Evolutionary conservation across 2,797 vertebrate species (phyloP), one percentile per base, ranked within the genome.

Genomic region (Ptychobarbus kaznakovi): DNA sequence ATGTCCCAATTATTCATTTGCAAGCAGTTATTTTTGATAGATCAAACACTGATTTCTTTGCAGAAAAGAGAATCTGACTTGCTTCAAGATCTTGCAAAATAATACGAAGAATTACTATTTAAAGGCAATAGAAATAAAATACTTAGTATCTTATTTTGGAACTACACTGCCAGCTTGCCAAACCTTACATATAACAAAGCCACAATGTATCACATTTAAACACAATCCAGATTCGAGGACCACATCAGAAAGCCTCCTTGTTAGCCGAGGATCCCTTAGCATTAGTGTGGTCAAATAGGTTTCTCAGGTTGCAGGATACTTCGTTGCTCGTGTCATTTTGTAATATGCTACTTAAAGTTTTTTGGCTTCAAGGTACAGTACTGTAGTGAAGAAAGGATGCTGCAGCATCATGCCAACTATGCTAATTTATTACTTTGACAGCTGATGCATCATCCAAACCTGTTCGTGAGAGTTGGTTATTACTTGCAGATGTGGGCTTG

Each of bases 401-500:
- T 65, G 72, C 73, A 82, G 86, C 82, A 72, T 63, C 79, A 81
- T 70, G 66, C 86, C 83, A 78, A 42, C 35, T 40, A n/a, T 6
- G 38, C 72, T 77, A 49, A 80, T 86, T 80, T 44, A 66, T 87
- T 83, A 87, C 61, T 70, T 32, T 75, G 86, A 84, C 86, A 84
- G 83, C 81, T 87, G 51, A 88, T 84, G 78, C 44, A 77, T 79
- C 66, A 87, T 86, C 61, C 69, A 82, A 82, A 80, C 81, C 63
- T 86, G 81, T 86, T 88, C 65, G 53, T 86, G 83, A 83, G 76
- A 86, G 63, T 82, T 44, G 58, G 35, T 80, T 83, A 87, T 87
- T 77, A 58, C 42, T 88, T 87, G 72, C 89, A 90, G 87, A 86
- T 86, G 83, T 81, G 56, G 28, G 66, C 70, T 86, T 75, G 85